Base-by-base conservation (phyloP, 2,888 invertebrate species). In the Trichogramma dendrolimi region DNA sequence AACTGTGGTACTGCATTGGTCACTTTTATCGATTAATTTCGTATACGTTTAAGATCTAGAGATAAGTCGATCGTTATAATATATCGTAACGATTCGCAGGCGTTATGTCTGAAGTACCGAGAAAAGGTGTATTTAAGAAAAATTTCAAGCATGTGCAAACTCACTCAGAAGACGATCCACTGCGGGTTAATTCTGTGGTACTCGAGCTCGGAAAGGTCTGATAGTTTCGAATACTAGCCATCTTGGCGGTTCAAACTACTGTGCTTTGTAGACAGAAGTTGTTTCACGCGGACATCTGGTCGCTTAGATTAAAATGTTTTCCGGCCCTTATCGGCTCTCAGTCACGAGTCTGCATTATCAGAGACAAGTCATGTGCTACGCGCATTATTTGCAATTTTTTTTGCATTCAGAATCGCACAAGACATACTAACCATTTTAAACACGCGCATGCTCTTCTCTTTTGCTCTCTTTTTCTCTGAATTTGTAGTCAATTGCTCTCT, bases 311-410 rank as follows among this genome's bases (percentile, higher is more conserved):
- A 72, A 72, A 72, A 69, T 70, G 69, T 70, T 69, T 69, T 67
- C 54, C 44, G 62, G 68, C 60, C 58, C 68, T 73, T 74, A 75
- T 75, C 74, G 66, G 62, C 51, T 53, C 55, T 63, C 65, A 64
- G 73, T 71, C 74, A 74, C 72, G 71, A 73, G 74, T 71, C 66
- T 67, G 56, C 49, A 60, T 62, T 75, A 75, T 75, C 75, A 71
- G 55, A 62, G 40, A 38, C 47, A 55, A 66, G 71, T 74, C 73
- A 72, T 72, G 71, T 71, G 71, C 70, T 63, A 60, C 65, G 62
- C 55, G 59, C 65, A 60, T 70, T 58, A 61, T 64, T 41, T 59
- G 48, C 60, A 55, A 68, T 67, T 70, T 72, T 68, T 70, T 69
- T 64, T 67, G 57, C 8, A 46, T 63, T 65, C 64, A 67, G 67